Base-by-base conservation (phyloP, 2,888 invertebrate species). In the Nudaria mundana region DNA sequence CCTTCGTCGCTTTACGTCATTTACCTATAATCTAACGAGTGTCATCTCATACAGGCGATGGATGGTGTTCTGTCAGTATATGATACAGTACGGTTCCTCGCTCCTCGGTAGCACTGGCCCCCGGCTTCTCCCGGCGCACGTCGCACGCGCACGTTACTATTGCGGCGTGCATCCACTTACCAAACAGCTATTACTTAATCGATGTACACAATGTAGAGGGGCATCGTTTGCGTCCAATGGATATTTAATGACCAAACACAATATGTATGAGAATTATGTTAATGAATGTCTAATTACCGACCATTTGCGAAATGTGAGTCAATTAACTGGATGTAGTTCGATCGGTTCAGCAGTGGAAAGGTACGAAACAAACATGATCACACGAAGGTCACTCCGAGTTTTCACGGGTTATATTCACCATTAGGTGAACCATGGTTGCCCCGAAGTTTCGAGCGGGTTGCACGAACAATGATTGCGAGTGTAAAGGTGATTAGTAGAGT, bases 141-240 rank as follows among this genome's bases (percentile, higher is more conserved):
- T 3, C 31, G 5, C 11, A 5, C 30, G n/a, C 3, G 33, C 8
- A 4, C 3, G 10, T 15, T 34, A 5, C 13, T 15, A 11, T 15
- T 16, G 25, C 37, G 15, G 5, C 10, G 5, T 25, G n/a, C 31
- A 25, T 10, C 16, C 5, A n/a, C 18, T 35, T 34, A 14, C 24
- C 18, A 35, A 30, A 35, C 15, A 35, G 11, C 26, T 15, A 28
- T 31, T 22, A 36, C 31, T 31, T 36, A 36, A 41, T 31, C 22
- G 30, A 11, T 20, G 8, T 0, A 11, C 7, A 12, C 8, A 3
- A 15, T 20, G n/a, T n/a, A n/a, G n/a, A n/a, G 15, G 20, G 13
- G 15, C 14, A 2, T 23, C 13, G 22, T 30, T 30, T 11, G 23
- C 12, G 24, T 10, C 16, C 4, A 18, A 25, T 16, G 14, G 11